Evolutionary conservation across 2,797 vertebrate genomes (phyloP).

Genomic region (Anguilla anguilla): DNA sequence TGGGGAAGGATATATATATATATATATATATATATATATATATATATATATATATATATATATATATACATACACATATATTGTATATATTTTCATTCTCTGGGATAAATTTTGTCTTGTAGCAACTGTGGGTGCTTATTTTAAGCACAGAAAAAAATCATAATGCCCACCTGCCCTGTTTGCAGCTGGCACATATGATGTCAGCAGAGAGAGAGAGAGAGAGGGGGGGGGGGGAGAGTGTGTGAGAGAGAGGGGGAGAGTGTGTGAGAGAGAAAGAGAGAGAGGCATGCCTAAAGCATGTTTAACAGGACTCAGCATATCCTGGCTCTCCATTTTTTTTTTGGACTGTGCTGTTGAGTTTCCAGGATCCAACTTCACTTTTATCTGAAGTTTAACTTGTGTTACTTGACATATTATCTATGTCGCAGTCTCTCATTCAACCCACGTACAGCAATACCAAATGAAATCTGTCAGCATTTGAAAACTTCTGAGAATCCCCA

Average conservation of each 20-base stretch:
- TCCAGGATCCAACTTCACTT: not conserved
- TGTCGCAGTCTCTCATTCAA: not conserved
- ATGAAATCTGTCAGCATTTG: not conserved
- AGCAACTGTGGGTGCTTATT: not conserved
- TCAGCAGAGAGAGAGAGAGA: not conserved
- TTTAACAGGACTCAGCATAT: not conserved
- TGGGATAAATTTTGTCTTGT: not conserved
- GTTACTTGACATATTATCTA: not conserved
- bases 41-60: no score
- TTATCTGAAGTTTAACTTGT: not conserved
- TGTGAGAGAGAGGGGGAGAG: not conserved
- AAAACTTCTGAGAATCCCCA: not conserved
- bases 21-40: no score
- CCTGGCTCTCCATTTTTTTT: not conserved
- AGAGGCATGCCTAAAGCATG: no score
- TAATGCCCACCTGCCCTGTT: not conserved
- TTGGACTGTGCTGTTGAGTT: not conserved
- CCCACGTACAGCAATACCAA: not conserved
- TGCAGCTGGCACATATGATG: constrained; percentile 1
- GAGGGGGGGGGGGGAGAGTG: no score
- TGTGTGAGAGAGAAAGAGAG: not conserved
- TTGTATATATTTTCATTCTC: not conserved
- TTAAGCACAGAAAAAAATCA: not conserved
- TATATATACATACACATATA: no score
- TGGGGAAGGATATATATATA: no score